Evolutionary conservation across 2,113 vertebrate genomes (phyloP).

Genomic region (Sylvia atricapilla): DNA sequence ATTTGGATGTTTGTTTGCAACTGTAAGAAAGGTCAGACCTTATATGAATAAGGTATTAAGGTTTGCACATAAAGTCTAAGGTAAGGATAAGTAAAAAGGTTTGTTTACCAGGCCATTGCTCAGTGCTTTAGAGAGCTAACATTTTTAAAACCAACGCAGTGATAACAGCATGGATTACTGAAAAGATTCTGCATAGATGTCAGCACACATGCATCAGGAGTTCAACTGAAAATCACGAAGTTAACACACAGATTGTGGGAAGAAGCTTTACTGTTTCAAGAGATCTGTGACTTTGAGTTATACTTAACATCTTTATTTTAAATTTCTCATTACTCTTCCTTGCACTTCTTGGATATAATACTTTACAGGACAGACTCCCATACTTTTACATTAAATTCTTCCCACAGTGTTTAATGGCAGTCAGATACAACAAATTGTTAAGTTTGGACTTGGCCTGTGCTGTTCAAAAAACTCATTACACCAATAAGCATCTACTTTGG

Average conservation of each 20-base stretch:
- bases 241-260: not conserved
- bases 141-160: not conserved
- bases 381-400: not conserved
- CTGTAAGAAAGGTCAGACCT: conserved; percentile 44
- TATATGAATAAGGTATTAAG: conserved; percentile 54
- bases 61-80: conserved; percentile 18
- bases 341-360: not conserved
- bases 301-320: not conserved
- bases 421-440: not conserved
- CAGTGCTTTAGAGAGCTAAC: not conserved
- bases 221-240: not conserved
- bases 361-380: not conserved
- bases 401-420: not conserved
- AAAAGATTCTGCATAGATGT: not conserved
- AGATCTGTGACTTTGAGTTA: not conserved
- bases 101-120: conserved; percentile 25
- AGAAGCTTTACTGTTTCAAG: conserved; percentile 16
- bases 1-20: conserved; percentile 47
- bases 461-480: not conserved
- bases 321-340: not conserved
- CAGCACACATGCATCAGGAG: not conserved
- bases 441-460: not conserved
- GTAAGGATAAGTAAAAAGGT: conserved; percentile 34
- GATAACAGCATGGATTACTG: not conserved
- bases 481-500: not conserved